Evolutionary conservation across 2,888 invertebrate species (phyloP).

Genomic region (Carterocephalus palaemon): DNA sequence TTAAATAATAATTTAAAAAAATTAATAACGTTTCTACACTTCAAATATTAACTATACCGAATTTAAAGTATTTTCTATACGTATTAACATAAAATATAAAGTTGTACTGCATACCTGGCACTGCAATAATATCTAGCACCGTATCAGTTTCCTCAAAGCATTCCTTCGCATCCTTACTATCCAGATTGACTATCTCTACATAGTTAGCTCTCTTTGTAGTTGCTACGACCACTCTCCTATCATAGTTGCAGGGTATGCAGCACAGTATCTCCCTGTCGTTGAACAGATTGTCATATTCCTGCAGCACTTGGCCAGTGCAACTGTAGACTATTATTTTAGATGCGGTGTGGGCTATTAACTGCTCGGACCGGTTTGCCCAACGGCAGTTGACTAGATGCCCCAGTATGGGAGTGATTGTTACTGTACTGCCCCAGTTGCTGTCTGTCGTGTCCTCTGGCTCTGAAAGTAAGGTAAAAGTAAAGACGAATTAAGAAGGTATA

Average conservation of each 20-base stretch:
- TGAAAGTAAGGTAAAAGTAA: slow-evolving; percentile 33
- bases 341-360: slow-evolving; percentile 58
- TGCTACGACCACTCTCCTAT: slow-evolving; percentile 55
- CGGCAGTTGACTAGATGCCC: slow-evolving; percentile 59
- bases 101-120: slow-evolving; percentile 60
- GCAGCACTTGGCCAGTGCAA: slow-evolving; percentile 46
- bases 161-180: slow-evolving; percentile 51
- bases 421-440: slow-evolving; percentile 51
- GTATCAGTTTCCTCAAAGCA: slow-evolving; percentile 53
- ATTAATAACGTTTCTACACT: too few relatives aligned
- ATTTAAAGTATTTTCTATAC: too few relatives aligned
- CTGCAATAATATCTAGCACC: slow-evolving; percentile 54
- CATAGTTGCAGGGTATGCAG: slow-evolving; percentile 60
- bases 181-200: slow-evolving; percentile 55
- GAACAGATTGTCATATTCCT: slow-evolving; percentile 50
- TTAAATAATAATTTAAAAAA: too few relatives aligned
- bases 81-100: too few relatives aligned
- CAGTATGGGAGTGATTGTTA: slow-evolving; percentile 49
- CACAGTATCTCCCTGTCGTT: slow-evolving; percentile 50
- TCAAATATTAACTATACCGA: too few relatives aligned
- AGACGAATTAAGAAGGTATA: too few relatives aligned
- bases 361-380: slow-evolving; percentile 60
- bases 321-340: slow-evolving; percentile 59
- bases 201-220: slow-evolving; percentile 39
- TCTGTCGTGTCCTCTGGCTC: slow-evolving; percentile 60